Evolutionary conservation across 2,888 invertebrate genomes (phyloP), one percentile per base, ranked within the genome.

Genomic region (Pimpla rufipes): DNA sequence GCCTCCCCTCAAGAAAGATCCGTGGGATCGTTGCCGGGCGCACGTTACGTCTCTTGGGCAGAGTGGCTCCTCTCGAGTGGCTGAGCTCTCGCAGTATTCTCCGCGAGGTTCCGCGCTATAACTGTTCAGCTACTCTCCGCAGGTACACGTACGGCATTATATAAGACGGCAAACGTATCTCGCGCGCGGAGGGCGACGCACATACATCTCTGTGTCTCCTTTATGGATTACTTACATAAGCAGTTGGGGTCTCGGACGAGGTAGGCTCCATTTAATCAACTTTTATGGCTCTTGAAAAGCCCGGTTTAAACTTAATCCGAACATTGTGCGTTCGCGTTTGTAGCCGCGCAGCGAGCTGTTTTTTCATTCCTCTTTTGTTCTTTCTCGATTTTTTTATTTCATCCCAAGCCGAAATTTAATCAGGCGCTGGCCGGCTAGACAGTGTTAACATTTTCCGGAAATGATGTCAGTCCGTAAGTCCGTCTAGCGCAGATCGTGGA

Each of bases 211-310:
- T 66, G 75, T 62, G 59, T 75, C 74, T 73, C 83, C 78, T 84
- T 84, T 84, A 84, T 82, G 82, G 84, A 79, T 84, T 82, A 84
- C 84, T 80, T 84, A 77, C 75, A 85, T 81, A 82, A 83, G 84
- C 77, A 84, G 79, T 62, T 62, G 47, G 81, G 83, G 77, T 81
- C 77, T 70, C 71, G 84, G 79, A 83, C 81, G 83, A 79, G 78
- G 84, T 79, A 78, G 85, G 74, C 83, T 82, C 85, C 83, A 85
- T 86, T 85, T 85, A 85, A 86, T 86, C 86, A 86, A 85, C 86
- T 85, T 86, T 83, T 85, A 85, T 85, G 79, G 79, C 70, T 77
- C 83, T 83, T 83, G 70, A 78, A 85, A 85, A 85, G 75, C 83
- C 77, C 73, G 85, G 79, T 83, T 84, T 84, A 79, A 85, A 86